Evolutionary conservation across 2,797 vertebrate species (phyloP).

Genomic region (Luscinia megarhynchos): DNA sequence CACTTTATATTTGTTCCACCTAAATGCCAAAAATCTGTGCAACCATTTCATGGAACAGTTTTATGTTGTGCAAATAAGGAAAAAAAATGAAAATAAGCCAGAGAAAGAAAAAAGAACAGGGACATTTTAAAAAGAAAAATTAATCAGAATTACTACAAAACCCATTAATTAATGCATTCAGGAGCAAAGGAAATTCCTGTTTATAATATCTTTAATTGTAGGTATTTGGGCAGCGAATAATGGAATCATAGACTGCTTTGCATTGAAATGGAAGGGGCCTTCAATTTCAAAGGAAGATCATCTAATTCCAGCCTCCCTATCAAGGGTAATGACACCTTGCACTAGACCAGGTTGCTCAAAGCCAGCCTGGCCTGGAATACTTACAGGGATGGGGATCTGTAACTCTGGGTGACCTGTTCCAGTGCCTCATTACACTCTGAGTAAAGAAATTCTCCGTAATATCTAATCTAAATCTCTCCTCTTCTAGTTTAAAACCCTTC

Average conservation of each 20-base stretch:
- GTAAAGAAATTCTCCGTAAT: not conserved
- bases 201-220: not conserved
- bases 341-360: not conserved
- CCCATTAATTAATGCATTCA: not conserved
- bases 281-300: not conserved
- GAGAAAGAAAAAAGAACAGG: not conserved
- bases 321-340: not conserved
- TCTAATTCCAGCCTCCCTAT: not conserved
- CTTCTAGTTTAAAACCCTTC: not conserved
- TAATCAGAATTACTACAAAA: not conserved
- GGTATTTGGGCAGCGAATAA: not conserved
- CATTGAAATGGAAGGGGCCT: not conserved
- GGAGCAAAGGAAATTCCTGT: not conserved
- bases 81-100: not conserved
- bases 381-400: not conserved
- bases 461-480: not conserved
- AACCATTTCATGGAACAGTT: not conserved
- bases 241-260: not conserved
- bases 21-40: not conserved
- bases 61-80: not conserved
- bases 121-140: not conserved
- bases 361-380: not conserved
- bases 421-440: not conserved
- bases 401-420: not conserved
- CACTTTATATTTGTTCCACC: not conserved